Conservation (phyloP, 2,797 vertebrate genomes). For the Scarus forsteni region DNA sequence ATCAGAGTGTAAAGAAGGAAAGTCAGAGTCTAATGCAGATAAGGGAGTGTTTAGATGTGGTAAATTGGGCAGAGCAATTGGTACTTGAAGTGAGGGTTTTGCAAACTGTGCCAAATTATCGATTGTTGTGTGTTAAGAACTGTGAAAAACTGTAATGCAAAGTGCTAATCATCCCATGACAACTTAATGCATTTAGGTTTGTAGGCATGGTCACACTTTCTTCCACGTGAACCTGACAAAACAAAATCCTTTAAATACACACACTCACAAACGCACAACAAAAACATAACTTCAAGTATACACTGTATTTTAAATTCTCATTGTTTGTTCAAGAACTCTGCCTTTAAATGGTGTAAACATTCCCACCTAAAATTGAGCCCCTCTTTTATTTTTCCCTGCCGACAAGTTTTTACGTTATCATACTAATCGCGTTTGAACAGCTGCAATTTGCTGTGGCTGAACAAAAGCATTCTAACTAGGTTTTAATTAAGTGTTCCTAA, state of each 20-base stretch:
- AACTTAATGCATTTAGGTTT: no score
- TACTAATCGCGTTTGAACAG: constrained; percentile 95
- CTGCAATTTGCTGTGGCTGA: constrained; percentile 93
- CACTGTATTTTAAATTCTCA: constrained; percentile 43
- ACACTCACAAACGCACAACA: constrained; percentile 29
- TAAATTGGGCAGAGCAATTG: no score
- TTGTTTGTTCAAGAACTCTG: constrained; percentile 62
- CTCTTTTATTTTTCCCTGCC: constrained; percentile 75
- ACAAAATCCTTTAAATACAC: constrained; percentile 16
- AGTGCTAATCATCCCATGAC: no score
- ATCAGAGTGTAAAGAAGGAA: no score
- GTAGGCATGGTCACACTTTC: no score
- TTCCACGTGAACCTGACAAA: no score
- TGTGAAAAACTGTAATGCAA: no score
- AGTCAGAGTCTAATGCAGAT: no score
- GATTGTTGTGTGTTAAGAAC: no score
- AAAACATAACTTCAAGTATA: constrained; percentile 36
- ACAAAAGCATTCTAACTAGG: constrained; percentile 94
- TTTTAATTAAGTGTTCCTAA: constrained; percentile 99
- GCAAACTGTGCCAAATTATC: no score
- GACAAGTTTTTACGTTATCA: constrained; percentile 85
- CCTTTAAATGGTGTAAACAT: constrained; percentile 81
- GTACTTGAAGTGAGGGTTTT: no score
- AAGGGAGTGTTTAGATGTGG: no score
- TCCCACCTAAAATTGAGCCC: constrained; percentile 54